Base-by-base conservation (phyloP, 1,140 invertebrate species). In the Pygmarrhopalites habei region DNA sequence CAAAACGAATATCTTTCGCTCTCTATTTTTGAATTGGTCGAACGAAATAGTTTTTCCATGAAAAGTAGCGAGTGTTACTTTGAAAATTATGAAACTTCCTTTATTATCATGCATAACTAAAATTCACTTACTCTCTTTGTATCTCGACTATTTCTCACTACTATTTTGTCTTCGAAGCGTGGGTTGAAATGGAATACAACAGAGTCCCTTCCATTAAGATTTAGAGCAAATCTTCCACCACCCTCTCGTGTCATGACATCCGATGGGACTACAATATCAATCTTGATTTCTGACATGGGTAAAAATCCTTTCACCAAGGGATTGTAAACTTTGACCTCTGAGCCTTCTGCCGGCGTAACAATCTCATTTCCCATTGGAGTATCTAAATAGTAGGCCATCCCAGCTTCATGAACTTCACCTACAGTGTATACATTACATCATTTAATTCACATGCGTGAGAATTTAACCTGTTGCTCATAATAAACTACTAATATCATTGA, bases 181-280 rank as follows among this genome's bases (percentile, higher is more conserved):
- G 86, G 86, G 80, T 93, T 92, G 65, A 92, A 82, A 78, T 92
- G 90, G 32, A 92, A 79, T 26, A 84, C 86, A 62, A 87, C 81
- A 66, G 89, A 85, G 73, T 87, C 86, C 26, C 60, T 53, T 49
- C 66, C 66, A 21, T 67, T 60, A 12, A 91, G 77, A 80, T 91
- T 87, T 39, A 91, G 81, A 5, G 84, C 78, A 72, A 90, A 81
- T 72, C 26, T 53, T n/a, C n/a, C n/a, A n/a, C n/a, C n/a, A n/a
- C n/a, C n/a, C n/a, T n/a, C n/a, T n/a, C n/a, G n/a, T n/a, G n/a
- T n/a, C 5, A 61, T 43, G 19, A 62, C 51, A 35, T 57, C 57
- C 7, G 49, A 14, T 17, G 65, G 59, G 21, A 70, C 32, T 0
- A 19, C 28, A 23, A 70, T 62, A 46, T 70, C 67, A n/a, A 70